Percentiles rank a stretch among this genome's conserved stretches.
Evolutionary conservation across 2,113 vertebrate genomes (phyloP).

Genomic region (Bostrychus sinensis): DNA sequence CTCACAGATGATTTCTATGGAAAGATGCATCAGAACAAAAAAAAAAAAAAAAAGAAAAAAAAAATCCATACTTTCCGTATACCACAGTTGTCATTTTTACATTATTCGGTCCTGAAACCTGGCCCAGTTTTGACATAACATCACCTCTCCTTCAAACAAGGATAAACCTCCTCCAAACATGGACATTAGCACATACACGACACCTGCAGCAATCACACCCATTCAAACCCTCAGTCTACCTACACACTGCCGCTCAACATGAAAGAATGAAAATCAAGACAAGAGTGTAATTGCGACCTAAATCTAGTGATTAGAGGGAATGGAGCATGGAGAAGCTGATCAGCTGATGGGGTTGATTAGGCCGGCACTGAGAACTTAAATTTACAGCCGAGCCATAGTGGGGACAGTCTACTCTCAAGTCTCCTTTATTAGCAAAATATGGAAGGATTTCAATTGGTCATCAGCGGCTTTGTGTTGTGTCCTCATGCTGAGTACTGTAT

Average conservation of each 20-base stretch:
- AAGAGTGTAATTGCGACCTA: constrained; percentile 47
- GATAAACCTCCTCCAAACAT: background rate
- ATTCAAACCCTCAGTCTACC: constrained; percentile 16
- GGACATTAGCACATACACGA: background rate
- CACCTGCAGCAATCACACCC: constrained; percentile 19
- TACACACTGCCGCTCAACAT: constrained; percentile 15
- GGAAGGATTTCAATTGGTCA: background rate
- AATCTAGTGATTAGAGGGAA: constrained; percentile 52
- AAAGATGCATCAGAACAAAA: too few species aligned
- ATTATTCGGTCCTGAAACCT: too few species aligned
- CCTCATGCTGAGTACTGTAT: too few species aligned
- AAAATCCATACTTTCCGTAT: too few species aligned
- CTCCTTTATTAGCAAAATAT: constrained; percentile 23
- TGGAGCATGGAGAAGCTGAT: constrained; percentile 44
- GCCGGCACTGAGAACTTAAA: constrained; percentile 33
- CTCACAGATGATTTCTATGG: too few species aligned
- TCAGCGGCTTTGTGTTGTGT: background rate
- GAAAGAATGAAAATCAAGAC: constrained; percentile 41
- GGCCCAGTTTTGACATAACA: background rate
- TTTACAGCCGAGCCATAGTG: constrained; percentile 10
- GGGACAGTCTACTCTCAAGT: constrained; percentile 11
- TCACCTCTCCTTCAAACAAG: background rate
- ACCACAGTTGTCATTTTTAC: too few species aligned
- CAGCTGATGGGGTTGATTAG: constrained; percentile 64
- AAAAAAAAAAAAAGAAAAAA: too few species aligned